phyloP scores from a whole-genome alignment of 2,888 invertebrate species.

The Hypercompe scribonia region DNA sequence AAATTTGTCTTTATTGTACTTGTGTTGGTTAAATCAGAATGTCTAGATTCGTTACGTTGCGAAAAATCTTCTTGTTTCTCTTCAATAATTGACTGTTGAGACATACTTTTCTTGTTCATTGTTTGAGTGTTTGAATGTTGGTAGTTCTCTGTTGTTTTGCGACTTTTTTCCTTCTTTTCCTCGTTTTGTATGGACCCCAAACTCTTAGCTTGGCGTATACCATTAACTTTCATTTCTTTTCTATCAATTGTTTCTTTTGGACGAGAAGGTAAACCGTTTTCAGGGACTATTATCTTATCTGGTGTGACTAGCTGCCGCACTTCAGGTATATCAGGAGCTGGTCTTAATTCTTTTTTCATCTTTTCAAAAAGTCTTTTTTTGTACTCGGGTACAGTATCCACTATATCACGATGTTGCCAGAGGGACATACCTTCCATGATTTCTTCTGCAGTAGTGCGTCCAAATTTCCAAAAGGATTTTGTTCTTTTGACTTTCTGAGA shows the following conservation, averaged over 20 bases:
- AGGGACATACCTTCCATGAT: constrained; percentile 95
- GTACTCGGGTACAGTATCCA: constrained; percentile 89
- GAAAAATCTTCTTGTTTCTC: constrained; percentile 78
- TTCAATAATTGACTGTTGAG: constrained; percentile 79
- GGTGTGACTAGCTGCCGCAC: constrained; percentile 64
- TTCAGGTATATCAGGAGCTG: constrained; percentile 78
- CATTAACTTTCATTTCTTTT: constrained; percentile 77
- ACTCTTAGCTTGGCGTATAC: constrained; percentile 82
- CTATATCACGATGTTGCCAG: constrained; percentile 94
- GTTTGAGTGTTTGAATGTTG: constrained; percentile 63
- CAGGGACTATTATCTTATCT: constrained; percentile 64
- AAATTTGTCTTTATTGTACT: constrained; percentile 85
- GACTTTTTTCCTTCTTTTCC: constrained; percentile 70
- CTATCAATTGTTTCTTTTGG: constrained; percentile 82
- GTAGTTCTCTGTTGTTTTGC: constrained; percentile 65
- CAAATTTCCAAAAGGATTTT: constrained; percentile 95
- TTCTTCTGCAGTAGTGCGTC: constrained; percentile 90
- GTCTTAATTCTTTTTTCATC: constrained; percentile 78
- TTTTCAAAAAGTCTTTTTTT: constrained; percentile 82
- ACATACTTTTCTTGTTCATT: constrained; percentile 78
- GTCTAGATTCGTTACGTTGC: constrained; percentile 79
- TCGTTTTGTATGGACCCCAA: constrained; percentile 81
- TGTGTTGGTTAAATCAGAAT: constrained; percentile 81
- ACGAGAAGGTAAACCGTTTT: constrained; percentile 63
- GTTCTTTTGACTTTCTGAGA: constrained; percentile 91